These are phyloP conservation scores for Melitaea cinxia DNA, from an alignment of 1,140 invertebrate genomes.

Conservation along the genomic window DNA sequence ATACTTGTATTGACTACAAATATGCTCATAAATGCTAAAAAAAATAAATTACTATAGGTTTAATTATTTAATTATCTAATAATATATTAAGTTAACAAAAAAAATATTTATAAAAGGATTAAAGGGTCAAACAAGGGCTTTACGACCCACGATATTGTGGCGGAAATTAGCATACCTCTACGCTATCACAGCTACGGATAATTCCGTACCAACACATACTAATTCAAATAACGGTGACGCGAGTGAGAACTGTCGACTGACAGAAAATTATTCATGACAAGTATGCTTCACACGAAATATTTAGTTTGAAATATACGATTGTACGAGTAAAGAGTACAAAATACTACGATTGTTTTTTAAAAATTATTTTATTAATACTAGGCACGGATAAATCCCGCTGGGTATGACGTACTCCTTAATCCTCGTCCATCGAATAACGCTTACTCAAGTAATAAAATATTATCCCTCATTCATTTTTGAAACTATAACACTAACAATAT, in stretches of 20 bases:
- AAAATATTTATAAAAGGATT: conserved; percentile 1
- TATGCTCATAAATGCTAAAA: too few relatives aligned
- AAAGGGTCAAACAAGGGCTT: background rate
- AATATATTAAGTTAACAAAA: background rate
- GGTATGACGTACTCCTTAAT: background rate
- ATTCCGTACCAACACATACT: conserved; percentile 19
- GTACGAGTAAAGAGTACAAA: too few relatives aligned
- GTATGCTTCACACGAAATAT: background rate
- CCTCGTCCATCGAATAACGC: background rate
- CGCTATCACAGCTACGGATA: conserved; percentile 20
- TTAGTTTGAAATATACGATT: too few relatives aligned
- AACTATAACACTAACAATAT: too few relatives aligned
- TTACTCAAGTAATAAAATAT: background rate
- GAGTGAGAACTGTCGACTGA: conserved; percentile 14
- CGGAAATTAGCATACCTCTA: conserved; percentile 20
- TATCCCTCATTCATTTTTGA: background rate
- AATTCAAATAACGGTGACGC: conserved; percentile 16
- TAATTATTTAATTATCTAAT: background rate
- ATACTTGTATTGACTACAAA: too few relatives aligned
- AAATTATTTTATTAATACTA: too few relatives aligned
- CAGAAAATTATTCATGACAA: conserved; percentile 16
- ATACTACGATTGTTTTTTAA: too few relatives aligned
- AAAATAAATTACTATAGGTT: background rate
- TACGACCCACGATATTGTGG: background rate
- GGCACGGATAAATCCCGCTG: background rate